phyloP scores from a whole-genome alignment of 37 sponge, comb jelly and placozoan species.

The Cladorhizidae sp. region DNA sequence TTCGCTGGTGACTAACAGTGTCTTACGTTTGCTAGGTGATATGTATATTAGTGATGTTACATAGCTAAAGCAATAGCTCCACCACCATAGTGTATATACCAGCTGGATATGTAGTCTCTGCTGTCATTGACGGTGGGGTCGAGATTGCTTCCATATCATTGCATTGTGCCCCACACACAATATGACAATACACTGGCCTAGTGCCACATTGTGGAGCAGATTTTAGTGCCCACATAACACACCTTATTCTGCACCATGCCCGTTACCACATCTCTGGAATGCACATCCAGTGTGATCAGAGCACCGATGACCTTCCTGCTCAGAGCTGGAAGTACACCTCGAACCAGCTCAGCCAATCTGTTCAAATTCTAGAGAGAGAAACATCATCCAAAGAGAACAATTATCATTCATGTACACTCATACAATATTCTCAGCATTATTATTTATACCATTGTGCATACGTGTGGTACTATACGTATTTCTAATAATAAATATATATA shows the following conservation, averaged over 20 bases:
- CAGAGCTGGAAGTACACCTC: constrained; percentile 89
- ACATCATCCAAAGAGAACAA: neutral
- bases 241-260: constrained; percentile 84
- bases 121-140: too few relatives aligned
- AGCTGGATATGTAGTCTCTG: too few relatives aligned
- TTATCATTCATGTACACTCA: neutral
- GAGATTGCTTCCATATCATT: too few relatives aligned
- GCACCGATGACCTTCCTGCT: constrained; percentile 90
- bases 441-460: neutral
- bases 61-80: too few relatives aligned
- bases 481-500: neutral
- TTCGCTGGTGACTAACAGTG: too few relatives aligned
- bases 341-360: constrained; percentile 94
- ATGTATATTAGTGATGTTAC: too few relatives aligned
- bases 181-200: too few relatives aligned
- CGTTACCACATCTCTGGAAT: constrained; percentile 94
- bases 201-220: too few relatives aligned
- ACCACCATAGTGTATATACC: too few relatives aligned
- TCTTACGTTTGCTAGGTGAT: too few relatives aligned
- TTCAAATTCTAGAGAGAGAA: constrained; percentile 75
- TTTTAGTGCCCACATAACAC: neutral
- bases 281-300: constrained; percentile 97
- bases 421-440: neutral
- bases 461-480: neutral
- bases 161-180: too few relatives aligned